Conservation (phyloP, 2,888 invertebrate genomes). For the Allacma fusca region DNA sequence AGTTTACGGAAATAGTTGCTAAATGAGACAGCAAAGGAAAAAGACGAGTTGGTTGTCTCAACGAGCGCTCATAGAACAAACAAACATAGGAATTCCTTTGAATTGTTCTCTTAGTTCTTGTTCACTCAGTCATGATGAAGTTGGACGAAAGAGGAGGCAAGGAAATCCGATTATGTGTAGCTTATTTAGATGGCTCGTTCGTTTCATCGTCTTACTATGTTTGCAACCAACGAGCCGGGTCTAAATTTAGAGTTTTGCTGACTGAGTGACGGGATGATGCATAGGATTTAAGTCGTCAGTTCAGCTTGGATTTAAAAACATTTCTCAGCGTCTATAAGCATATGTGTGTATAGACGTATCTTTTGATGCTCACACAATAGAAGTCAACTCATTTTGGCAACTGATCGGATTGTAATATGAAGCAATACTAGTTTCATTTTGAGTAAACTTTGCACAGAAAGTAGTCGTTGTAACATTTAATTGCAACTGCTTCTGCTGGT, state of each 20-base stretch:
- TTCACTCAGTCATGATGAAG: slow-evolving; percentile 45
- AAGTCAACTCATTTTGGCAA: slow-evolving; percentile 11
- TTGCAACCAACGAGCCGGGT: slow-evolving; percentile 42
- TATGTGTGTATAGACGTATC: too few relatives aligned
- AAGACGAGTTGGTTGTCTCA: slow-evolving; percentile 36
- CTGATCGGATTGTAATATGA: background rate
- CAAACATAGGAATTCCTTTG: slow-evolving; percentile 49
- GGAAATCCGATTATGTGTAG: slow-evolving; percentile 42
- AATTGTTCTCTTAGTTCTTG: slow-evolving; percentile 48
- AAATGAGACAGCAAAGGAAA: slow-evolving; percentile 41
- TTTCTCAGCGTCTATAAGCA: slow-evolving; percentile 18
- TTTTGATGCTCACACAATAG: background rate
- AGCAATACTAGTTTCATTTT: background rate
- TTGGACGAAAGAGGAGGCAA: slow-evolving; percentile 28
- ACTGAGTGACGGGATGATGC: slow-evolving; percentile 43
- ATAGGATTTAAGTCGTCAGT: slow-evolving; percentile 36
- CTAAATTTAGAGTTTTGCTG: slow-evolving; percentile 44
- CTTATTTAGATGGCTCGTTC: slow-evolving; percentile 21
- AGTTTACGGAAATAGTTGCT: slow-evolving; percentile 45
- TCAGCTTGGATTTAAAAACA: slow-evolving; percentile 16
- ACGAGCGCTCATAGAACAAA: slow-evolving; percentile 32
- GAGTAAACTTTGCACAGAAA: background rate
- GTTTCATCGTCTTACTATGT: slow-evolving; percentile 34
- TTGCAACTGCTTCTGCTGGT: too few relatives aligned
- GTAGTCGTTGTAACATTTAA: too few relatives aligned